Evolutionary conservation across 64 coral and sea anemone genomes (phyloP).

Genomic region (Actinia tenebrosa): DNA sequence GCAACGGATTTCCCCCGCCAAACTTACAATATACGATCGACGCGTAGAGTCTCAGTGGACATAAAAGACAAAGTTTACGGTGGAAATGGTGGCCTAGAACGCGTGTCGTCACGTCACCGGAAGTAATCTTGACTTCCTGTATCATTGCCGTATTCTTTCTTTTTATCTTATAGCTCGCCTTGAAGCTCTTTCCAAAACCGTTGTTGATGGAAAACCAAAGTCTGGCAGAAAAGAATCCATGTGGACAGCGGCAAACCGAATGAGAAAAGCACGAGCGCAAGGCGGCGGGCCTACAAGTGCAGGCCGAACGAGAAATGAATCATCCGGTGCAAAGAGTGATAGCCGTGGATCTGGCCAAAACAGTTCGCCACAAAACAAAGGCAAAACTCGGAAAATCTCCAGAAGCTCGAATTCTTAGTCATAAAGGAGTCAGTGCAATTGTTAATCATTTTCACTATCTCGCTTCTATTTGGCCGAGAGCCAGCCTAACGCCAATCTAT

Average conservation of each 20-base stretch:
- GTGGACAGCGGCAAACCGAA: slow-evolving; percentile 29
- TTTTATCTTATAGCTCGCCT: slow-evolving; percentile 36
- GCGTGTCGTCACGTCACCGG: no score
- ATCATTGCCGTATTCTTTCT: no score
- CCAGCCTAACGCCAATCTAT: no score
- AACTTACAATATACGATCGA: no score
- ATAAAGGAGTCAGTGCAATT: no score
- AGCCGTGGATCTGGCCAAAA: not conserved
- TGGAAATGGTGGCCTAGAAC: no score
- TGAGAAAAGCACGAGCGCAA: slow-evolving; percentile 18
- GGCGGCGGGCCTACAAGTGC: slow-evolving; percentile 18
- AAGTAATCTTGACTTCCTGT: not conserved
- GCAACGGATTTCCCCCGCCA: no score
- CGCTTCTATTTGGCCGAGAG: no score
- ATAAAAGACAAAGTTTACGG: no score
- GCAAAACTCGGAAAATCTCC: not conserved
- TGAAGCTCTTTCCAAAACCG: slow-evolving; percentile 37
- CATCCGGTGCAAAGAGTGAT: not conserved
- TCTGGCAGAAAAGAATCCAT: slow-evolving; percentile 37
- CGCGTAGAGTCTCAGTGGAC: no score
- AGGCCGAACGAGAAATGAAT: slow-evolving; percentile 25
- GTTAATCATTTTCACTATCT: no score
- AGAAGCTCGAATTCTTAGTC: not conserved
- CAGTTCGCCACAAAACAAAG: not conserved
- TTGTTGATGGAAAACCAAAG: slow-evolving; percentile 33